Base-by-base conservation (phyloP, 2,888 invertebrate species). In the Drosophila melanosoma region DNA sequence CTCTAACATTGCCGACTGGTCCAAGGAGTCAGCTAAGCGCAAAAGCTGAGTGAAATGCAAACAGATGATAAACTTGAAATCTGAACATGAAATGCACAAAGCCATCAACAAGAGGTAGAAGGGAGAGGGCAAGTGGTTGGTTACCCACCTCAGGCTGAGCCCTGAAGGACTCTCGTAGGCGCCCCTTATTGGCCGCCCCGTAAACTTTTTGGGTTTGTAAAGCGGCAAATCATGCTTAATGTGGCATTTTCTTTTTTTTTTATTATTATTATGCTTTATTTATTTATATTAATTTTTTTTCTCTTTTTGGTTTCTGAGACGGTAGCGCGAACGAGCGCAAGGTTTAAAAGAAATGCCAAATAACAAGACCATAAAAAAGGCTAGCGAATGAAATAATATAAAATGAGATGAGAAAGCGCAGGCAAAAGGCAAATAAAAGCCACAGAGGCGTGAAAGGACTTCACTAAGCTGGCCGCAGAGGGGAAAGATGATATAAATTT, bases 151-250 rank as follows among this genome's bases (percentile, higher is more conserved):
- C 29, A 20, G 53, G 52, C 63, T 67, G 61, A 71, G 74, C 65
- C 74, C 68, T 68, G 29, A 35, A 64, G 72, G 72, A 67, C 56
- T 71, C 35, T 63, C 45, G 51, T 23, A 51, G 61, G 66, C 53
- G 51, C 62, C 74, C 68, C 68, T 68, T 78, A 64, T 74, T 75
- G 65, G 62, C 42, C 68, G 49, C 52, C 57, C 76, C 74, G 57
- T 82, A 78, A 83, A 78, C 72, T 75, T 71, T 78, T 72, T 42
- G 32, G 83, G 57, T 83, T 81, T 74, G 69, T 67, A 72, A 88
- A 83, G 83, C 89, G 88, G 87, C 89, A 87, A 89, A 87, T 87
- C 87, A 87, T 89, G 88, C 87, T 87, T 87, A 87, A 87, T 87
- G 87, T 87, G 89, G 89, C 87, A 87, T 89, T 85, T 83, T 85